Percentiles rank a stretch among this genome's conserved stretches.
Evolutionary conservation across 2,113 vertebrate genomes (phyloP).

Genomic region (Mionectes macconnelli): DNA sequence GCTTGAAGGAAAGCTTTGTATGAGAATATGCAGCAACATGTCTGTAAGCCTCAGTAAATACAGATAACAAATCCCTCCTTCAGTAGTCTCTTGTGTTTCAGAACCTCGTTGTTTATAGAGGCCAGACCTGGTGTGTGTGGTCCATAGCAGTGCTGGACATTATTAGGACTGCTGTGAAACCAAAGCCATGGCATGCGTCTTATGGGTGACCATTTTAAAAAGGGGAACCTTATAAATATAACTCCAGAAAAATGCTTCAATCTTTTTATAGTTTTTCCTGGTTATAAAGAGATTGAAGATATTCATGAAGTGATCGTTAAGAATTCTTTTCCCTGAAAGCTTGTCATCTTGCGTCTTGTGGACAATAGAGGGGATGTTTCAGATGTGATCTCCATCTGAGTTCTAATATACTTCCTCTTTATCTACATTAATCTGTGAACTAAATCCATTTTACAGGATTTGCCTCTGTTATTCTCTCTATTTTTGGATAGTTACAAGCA

Average conservation of each 20-base stretch:
- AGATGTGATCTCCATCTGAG: background rate
- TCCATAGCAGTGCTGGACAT: background rate
- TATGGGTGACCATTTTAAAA: background rate
- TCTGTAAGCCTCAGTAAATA: background rate
- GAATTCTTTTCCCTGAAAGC: background rate
- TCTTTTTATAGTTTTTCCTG: background rate
- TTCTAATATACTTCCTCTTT: slow-evolving; percentile 7
- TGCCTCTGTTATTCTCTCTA: background rate
- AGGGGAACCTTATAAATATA: background rate
- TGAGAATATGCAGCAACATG: background rate
- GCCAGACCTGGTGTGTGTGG: background rate
- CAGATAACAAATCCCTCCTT: background rate
- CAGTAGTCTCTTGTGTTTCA: background rate
- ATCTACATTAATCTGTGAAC: background rate
- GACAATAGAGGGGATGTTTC: background rate
- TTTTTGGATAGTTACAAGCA: background rate
- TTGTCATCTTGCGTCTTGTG: slow-evolving; percentile 12
- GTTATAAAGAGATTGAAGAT: background rate
- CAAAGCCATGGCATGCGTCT: background rate
- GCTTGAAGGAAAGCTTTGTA: background rate
- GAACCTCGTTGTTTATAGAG: background rate
- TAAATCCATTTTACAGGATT: background rate
- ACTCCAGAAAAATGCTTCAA: background rate
- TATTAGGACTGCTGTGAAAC: background rate
- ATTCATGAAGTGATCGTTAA: slow-evolving; percentile 33